phyloP scores from a whole-genome alignment of 2,113 vertebrate genomes.

The Crotalus tigris region DNA sequence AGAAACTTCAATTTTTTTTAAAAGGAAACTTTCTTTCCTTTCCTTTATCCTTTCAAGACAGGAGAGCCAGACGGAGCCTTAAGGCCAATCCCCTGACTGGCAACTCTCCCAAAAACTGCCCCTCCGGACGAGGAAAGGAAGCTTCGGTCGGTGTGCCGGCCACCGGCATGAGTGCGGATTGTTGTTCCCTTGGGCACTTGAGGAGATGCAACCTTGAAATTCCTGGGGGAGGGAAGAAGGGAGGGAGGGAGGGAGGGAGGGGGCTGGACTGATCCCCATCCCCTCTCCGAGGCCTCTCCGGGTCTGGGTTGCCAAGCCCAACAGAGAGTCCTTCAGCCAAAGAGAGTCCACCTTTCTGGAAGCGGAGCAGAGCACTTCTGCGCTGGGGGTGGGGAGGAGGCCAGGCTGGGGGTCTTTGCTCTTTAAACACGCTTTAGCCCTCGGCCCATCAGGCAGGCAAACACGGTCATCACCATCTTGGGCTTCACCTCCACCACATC shows the following conservation, averaged over 20 bases:
- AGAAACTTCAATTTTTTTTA: neutral
- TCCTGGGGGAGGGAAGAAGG: slow-evolving; percentile 4
- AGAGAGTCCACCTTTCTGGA: slow-evolving; percentile 60
- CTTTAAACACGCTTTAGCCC: slow-evolving; percentile 89
- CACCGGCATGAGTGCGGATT: slow-evolving; percentile 61
- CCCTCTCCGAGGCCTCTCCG: slow-evolving; percentile 59
- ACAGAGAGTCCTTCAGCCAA: slow-evolving; percentile 54
- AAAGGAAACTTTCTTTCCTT: neutral
- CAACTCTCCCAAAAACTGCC: slow-evolving; percentile 35
- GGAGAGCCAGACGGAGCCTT: slow-evolving; percentile 48
- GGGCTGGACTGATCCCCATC: slow-evolving; percentile 54
- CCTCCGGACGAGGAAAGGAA: slow-evolving; percentile 37
- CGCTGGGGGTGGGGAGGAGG: slow-evolving; percentile 33
- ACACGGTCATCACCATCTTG: slow-evolving; percentile 97
- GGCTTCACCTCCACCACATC: slow-evolving; percentile 89
- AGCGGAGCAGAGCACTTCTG: slow-evolving; percentile 69
- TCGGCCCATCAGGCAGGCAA: slow-evolving; percentile 96
- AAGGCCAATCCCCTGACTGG: slow-evolving; percentile 49
- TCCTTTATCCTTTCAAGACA: slow-evolving; percentile 19
- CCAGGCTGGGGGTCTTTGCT: slow-evolving; percentile 29
- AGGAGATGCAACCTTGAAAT: slow-evolving; percentile 42
- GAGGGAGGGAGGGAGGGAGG: neutral
- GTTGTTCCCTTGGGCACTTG: slow-evolving; percentile 71
- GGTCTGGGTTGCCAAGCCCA: slow-evolving; percentile 71
- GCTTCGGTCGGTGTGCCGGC: slow-evolving; percentile 41